Base-by-base conservation (phyloP, 2,113 vertebrate genomes). In the Ailuropoda melanoleuca region DNA sequence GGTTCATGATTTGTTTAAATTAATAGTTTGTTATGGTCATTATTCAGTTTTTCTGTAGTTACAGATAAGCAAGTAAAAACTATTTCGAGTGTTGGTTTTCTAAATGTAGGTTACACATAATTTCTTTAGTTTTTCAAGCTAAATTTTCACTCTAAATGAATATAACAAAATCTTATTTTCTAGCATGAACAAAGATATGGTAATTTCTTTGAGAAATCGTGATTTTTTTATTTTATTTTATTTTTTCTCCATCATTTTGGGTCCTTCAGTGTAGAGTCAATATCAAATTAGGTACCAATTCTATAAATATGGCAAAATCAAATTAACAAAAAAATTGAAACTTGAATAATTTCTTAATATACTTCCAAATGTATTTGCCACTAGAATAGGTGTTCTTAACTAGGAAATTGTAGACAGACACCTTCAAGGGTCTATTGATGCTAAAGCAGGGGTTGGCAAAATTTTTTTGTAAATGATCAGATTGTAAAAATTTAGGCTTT, bases 1-100 rank as follows among this genome's bases (percentile, higher is more conserved):
- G 97, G 99, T 98, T 99, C 72, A 89, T 88, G 50, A 53, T 94
- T 97, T 96, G 4, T 95, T 94, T 91, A 89, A 90, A 92, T 62
- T 96, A 31, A 90, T 37, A 50, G 8, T 66, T 50, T 60, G 23
- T 31, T 86, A 64, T 23, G 87, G 24, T 64, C 31, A 84, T 34
- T 43, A 1, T 83, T 66, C 37, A 62, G 2, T 80, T 88, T 90
- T 97, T 92, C 9, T 93, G 1, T 94, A 55, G 19, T 91, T 43
- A 24, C 92, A 86, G 74, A 56, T 12, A 87, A 86, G 48, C 23
- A 93, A 62, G 55, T 34, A 64, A 68, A 80, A 94, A 53, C 2
- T 58, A 31, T 74, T 46, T 96, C 3, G 82, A 34, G 10, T 64
- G 15, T 94, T 90, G 95, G 15, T 94, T 90, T 96, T 88, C 26